Conservation (phyloP, 2,888 invertebrate genomes). For the Mylabris sibirica region DNA sequence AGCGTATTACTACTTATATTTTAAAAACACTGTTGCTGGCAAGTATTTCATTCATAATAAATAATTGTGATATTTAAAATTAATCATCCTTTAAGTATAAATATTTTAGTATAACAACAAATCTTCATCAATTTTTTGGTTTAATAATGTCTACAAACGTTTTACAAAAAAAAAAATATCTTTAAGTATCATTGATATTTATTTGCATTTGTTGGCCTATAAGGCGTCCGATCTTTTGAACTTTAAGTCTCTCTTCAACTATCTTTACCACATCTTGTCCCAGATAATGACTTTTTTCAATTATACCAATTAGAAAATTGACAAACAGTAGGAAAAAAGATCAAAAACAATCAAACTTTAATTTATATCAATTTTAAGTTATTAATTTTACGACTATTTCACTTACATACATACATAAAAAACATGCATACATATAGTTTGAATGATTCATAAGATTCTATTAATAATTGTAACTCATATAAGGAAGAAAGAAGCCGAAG, state of each 20-base stretch:
- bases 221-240: background rate
- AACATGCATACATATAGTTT: background rate
- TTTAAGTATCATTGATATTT: background rate
- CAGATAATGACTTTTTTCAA: background rate
- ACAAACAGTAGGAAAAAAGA: background rate
- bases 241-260: background rate
- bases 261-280: background rate
- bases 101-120: background rate
- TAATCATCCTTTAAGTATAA: background rate
- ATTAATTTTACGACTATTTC: conserved; percentile 10
- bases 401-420: background rate
- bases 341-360: conserved; percentile 10
- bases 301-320: background rate
- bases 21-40: background rate
- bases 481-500: background rate
- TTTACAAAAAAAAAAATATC: background rate
- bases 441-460: background rate
- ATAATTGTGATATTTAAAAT: background rate
- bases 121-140: background rate
- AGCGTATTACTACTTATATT: background rate
- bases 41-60: background rate
- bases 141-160: background rate
- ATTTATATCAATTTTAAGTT: conserved; percentile 7
- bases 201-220: background rate
- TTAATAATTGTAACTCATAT: background rate